Base-by-base conservation (phyloP, 2,113 vertebrate species). In the Calidris pugnax region DNA sequence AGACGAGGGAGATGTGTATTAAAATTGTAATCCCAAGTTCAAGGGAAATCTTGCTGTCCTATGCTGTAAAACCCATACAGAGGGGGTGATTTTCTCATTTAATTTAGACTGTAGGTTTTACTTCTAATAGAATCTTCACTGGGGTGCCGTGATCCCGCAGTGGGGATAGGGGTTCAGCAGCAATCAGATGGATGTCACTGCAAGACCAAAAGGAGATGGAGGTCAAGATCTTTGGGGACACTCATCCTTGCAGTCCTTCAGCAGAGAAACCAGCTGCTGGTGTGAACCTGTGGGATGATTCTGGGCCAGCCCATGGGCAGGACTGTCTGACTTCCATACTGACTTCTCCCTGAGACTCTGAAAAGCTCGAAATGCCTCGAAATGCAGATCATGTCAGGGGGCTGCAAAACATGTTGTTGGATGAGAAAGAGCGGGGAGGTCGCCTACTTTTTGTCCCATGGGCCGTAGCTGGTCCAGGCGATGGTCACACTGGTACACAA, bases 71-170 rank as follows among this genome's bases (percentile, higher is more conserved):
- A 79, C 45, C 32, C 67, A 71, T n/a, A 32, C 16, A 15, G 10
- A 51, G 4, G 1, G 7, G 7, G 8, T 66, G 35, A 62, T 47
- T 74, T 41, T 8, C 39, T 59, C 20, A 16, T 30, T 10, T 18
- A 23, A 56, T 79, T 85, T 37, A 57, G 14, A n/a, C 22, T 41
- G 28, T 2, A 60, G 53, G 9, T 27, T 17, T 73, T 73, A 28
- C 39, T 53, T 86, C 45, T 41, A 21, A 35, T 21, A 67, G 62
- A 39, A 51, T 82, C 24, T 75, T 76, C 78, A 20, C 35, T 24
- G 28, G 0, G 0, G 39, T 53, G 47, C 45, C 1, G 2, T 0
- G 0, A 67, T 51, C 19, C 23, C 47, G 39, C 0, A 0, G 8
- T 26, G 35, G 19, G 57, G 9, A 20, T n/a, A 48, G 20, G 15